Evolutionary conservation across 2,113 vertebrate species (phyloP).

Genomic region (Pygoscelis antarcticus): DNA sequence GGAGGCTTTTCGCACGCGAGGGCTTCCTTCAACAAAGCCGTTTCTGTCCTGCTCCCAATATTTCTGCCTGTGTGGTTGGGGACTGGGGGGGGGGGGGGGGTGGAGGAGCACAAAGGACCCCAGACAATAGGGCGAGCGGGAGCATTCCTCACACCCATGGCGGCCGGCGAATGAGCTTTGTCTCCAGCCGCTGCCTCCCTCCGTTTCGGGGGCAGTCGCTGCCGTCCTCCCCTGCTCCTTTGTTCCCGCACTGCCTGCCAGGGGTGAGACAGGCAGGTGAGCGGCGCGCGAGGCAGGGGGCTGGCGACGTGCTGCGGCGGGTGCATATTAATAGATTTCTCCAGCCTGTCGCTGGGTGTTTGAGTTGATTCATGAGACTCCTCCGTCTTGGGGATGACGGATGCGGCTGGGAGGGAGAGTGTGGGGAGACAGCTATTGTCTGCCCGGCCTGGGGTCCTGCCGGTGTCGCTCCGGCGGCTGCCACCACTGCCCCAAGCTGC

Average conservation of each 20-base stretch:
- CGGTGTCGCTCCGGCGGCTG: neutral
- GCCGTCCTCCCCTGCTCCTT: constrained; percentile 11
- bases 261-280: constrained; percentile 60
- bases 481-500: accelerated
- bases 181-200: constrained; percentile 10
- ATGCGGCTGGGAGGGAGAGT: neutral
- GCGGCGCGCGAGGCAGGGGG: neutral
- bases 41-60: constrained; percentile 11
- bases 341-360: constrained; percentile 29
- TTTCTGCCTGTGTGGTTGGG: neutral
- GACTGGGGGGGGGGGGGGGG: neutral
- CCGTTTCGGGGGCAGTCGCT: constrained; percentile 2
- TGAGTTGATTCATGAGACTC: constrained; percentile 38
- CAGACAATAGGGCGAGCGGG: constrained; percentile 44
- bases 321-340: constrained; percentile 35
- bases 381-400: neutral
- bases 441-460: neutral
- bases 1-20: neutral
- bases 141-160: constrained; percentile 44
- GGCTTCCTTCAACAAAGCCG: constrained; percentile 21
- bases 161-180: neutral
- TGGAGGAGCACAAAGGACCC: constrained; percentile 32
- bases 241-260: constrained; percentile 36
- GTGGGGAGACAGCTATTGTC: constrained; percentile 18
- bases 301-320: constrained; percentile 2